Base-by-base conservation (phyloP, 2,797 vertebrate species). In the Tympanoctomys barrerae region DNA sequence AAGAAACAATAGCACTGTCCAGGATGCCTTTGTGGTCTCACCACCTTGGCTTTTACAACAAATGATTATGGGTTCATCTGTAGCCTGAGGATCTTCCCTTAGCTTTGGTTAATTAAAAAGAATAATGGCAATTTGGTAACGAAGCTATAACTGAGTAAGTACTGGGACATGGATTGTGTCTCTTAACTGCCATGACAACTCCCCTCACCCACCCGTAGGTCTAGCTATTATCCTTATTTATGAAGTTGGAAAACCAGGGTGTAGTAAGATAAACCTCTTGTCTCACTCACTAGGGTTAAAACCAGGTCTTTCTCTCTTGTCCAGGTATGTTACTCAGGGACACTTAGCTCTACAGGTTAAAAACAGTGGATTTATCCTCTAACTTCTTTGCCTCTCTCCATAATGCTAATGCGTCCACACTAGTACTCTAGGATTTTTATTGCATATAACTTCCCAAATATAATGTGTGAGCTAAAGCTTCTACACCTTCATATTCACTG, bases 31-130 rank as follows among this genome's bases (percentile, higher is more conserved):
- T n/a, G 31, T 79, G 77, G 79, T 19, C 18, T 28, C 62, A 61
- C 64, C 18, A 61, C 1, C 33, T 36, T 22, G 22, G 16, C 7
- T 75, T 64, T 92, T n/a, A 79, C 71, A 87, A 70, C 57, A 33
- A 79, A 57, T 75, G 39, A 77, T 2, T 22, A 39, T 77, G 26
- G 21, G 42, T 81, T 90, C 42, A 22, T n/a, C 79, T 46, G n/a
- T 10, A 64, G 71, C 26, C 57, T 26, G 64, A 59, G 85, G 81
- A 86, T 10, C 7, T 83, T 70, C 39, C 61, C n/a, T 95, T 75
- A 57, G 16, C 77, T 86, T 91, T 95, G 59, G 87, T 39, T 77
- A 78, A 82, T 88, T 57, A 78, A 49, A 26, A 78, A 66, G 14
- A 61, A 39, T 24, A 85, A 77, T 28, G 61, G 49, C 77, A 62